Conservation (phyloP, 1,140 invertebrate species). For the Trissolcus basalis region DNA sequence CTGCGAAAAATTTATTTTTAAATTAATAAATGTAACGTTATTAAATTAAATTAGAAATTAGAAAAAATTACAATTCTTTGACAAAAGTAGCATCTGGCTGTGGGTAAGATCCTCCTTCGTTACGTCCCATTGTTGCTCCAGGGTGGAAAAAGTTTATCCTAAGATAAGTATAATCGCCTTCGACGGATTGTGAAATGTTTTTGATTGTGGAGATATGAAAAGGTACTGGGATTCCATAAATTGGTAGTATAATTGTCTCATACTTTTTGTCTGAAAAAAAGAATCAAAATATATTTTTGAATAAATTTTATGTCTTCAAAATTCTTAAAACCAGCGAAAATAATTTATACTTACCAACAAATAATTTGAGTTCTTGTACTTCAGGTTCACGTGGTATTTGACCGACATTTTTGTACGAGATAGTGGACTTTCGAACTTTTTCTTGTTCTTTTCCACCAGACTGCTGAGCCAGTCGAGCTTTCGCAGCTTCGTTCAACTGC, state of each 20-base stretch:
- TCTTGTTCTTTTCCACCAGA: constrained; percentile 90
- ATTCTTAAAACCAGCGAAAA: not conserved
- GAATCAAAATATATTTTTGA: not conserved
- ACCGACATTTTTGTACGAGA: constrained; percentile 95
- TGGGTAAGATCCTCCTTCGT: constrained; percentile 91
- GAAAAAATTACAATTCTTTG: constrained; percentile 93
- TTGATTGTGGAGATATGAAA: constrained; percentile 99
- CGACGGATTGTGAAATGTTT: constrained; percentile 98
- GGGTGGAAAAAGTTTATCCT: constrained; percentile 99
- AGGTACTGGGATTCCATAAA: constrained; percentile 96
- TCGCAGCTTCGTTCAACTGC: constrained; percentile 93
- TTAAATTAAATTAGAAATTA: not conserved
- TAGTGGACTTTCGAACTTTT: constrained; percentile 93
- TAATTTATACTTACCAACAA: constrained; percentile 84
- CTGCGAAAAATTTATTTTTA: constrained; percentile 75
- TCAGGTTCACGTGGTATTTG: constrained; percentile 96
- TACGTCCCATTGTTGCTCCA: constrained; percentile 94
- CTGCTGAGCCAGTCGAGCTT: constrained; percentile 92
- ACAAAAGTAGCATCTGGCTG: constrained; percentile 97
- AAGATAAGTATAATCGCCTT: constrained; percentile 99
- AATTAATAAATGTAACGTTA: not conserved
- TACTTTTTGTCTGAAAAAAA: constrained; percentile 91
- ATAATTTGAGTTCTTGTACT: constrained; percentile 95
- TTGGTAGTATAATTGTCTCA: constrained; percentile 97
- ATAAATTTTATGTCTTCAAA: too few relatives aligned